Evolutionary conservation across 2,797 vertebrate genomes (phyloP).

Genomic region (Enteromius mattozi): DNA sequence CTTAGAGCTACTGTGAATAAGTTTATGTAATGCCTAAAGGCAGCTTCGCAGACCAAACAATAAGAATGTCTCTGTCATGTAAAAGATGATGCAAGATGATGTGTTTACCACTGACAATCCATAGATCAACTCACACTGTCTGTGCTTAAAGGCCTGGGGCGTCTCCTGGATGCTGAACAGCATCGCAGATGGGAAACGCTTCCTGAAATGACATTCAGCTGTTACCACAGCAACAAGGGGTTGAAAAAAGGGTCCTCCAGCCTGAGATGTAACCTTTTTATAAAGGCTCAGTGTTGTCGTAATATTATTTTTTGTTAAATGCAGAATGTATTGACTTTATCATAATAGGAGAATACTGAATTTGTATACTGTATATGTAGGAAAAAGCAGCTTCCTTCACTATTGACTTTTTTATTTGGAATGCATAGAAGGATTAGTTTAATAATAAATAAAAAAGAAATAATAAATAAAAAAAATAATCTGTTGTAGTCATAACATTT

Average conservation of each 20-base stretch:
- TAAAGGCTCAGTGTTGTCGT: slow-evolving; percentile 23
- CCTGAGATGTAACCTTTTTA: slow-evolving; percentile 15
- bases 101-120: slow-evolving; percentile 18
- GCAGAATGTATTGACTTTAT: neutral
- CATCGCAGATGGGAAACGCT: slow-evolving; percentile 73
- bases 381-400: neutral
- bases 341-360: neutral
- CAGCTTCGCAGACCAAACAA: neutral
- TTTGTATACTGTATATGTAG: neutral
- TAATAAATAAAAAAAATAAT: neutral
- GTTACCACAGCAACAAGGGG: slow-evolving; percentile 68
- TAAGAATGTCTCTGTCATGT: neutral
- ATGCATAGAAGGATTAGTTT: neutral
- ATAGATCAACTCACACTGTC: slow-evolving; percentile 52
- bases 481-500: neutral
- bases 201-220: slow-evolving; percentile 59
- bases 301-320: neutral
- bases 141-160: slow-evolving; percentile 34
- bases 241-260: slow-evolving; percentile 56
- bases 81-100: neutral
- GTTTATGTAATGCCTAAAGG: neutral
- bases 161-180: slow-evolving; percentile 64
- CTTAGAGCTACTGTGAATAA: neutral
- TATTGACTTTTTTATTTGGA: neutral
- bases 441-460: neutral